phyloP scores from a whole-genome alignment of 2,113 vertebrate genomes.

The Danionella cerebrum region DNA sequence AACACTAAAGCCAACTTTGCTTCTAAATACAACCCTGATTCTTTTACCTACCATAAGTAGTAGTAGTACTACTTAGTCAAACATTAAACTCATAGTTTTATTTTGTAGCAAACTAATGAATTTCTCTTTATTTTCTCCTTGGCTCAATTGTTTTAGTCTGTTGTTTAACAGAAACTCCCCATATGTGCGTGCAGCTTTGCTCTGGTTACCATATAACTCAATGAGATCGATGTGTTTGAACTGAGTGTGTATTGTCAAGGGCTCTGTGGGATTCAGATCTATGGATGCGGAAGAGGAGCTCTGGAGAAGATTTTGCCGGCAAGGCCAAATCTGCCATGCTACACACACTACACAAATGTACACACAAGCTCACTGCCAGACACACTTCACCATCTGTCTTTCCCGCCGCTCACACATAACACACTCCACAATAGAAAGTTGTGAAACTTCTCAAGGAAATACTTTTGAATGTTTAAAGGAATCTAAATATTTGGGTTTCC shows the following conservation, averaged over 20 bases:
- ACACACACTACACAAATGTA: conserved; percentile 20
- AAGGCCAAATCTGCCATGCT: conserved; percentile 17
- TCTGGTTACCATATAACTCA: conserved; percentile 24
- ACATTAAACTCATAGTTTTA: no score
- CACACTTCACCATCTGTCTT: background rate
- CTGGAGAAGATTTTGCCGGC: conserved; percentile 23
- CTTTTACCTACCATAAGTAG: no score
- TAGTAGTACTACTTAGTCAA: no score
- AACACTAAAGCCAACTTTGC: no score
- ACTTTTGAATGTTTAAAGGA: background rate
- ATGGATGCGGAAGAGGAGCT: conserved; percentile 29
- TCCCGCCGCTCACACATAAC: background rate
- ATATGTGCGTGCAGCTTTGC: background rate
- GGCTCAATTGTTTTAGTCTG: no score
- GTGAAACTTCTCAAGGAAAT: background rate
- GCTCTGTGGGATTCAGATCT: conserved; percentile 17
- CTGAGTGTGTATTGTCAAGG: conserved; percentile 16
- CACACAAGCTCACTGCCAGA: background rate
- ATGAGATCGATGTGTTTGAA: conserved; percentile 27
- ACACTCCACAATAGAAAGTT: background rate
- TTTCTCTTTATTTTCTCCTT: no score
- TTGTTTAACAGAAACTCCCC: no score
- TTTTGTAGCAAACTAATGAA: no score
- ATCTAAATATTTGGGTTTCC: background rate
- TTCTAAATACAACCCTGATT: no score